These are phyloP conservation scores for Agrochola macilenta DNA, from an alignment of 2,888 invertebrate genomes.

Conservation along the genomic window DNA sequence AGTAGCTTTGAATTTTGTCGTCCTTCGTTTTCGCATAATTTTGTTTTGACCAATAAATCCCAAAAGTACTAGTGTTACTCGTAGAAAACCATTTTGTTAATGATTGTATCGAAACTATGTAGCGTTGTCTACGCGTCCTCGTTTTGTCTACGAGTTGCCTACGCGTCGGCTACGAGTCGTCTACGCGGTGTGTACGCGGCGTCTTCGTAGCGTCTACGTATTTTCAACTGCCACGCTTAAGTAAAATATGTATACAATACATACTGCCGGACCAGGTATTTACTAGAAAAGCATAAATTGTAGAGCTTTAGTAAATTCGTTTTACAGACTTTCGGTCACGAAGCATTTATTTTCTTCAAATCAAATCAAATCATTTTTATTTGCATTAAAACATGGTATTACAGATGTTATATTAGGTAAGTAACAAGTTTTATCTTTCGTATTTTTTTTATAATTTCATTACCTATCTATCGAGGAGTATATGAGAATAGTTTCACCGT, in stretches of 20 bases:
- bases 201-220: neutral
- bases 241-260: neutral
- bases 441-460: neutral
- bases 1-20: neutral
- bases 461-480: too few relatives aligned
- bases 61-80: neutral
- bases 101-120: neutral
- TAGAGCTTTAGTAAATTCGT: neutral
- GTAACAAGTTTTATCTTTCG: neutral
- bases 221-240: neutral
- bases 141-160: neutral
- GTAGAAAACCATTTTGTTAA: neutral
- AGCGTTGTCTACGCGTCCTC: neutral
- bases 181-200: neutral
- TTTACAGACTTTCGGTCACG: neutral
- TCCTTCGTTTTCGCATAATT: neutral
- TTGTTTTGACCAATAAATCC: neutral
- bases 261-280: neutral
- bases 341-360: constrained; percentile 16
- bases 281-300: neutral
- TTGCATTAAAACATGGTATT: too few relatives aligned
- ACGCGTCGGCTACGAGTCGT: too few relatives aligned
- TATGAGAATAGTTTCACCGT: neutral
- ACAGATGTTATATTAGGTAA: neutral
- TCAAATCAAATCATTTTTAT: too few relatives aligned